Percentiles rank a stretch among this genome's conserved stretches.
Evolutionary conservation across 2,113 vertebrate species (phyloP).

Genomic region (Lepidothrix coronata): DNA sequence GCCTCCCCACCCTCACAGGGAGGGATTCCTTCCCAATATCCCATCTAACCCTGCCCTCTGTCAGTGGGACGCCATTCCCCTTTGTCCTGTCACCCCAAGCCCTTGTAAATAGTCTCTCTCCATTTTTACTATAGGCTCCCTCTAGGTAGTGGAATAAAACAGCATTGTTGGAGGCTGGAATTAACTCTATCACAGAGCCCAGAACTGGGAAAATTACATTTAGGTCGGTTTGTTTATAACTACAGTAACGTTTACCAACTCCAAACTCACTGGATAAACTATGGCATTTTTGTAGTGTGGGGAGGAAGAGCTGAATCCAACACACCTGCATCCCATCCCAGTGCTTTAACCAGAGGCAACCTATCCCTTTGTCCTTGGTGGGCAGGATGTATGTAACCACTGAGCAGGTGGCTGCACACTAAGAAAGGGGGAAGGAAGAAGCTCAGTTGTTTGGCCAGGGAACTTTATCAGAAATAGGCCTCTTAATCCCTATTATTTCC

Average conservation of each 20-base stretch:
- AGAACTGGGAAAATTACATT: not conserved
- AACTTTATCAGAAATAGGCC: not conserved
- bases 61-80: not conserved
- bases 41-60: not conserved
- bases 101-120: not conserved
- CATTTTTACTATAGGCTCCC: not conserved
- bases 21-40: not conserved
- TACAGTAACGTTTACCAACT: not conserved
- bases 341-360: not conserved
- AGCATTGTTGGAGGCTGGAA: not conserved
- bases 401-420: not conserved
- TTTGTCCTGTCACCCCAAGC: not conserved
- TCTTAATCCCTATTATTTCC: not conserved
- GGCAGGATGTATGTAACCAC: not conserved
- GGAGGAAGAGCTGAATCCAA: not conserved
- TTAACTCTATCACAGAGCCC: not conserved
- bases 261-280: not conserved
- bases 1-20: not conserved
- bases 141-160: not conserved
- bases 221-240: not conserved
- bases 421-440: not conserved
- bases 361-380: not conserved
- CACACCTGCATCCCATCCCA: not conserved
- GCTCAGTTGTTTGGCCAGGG: not conserved
- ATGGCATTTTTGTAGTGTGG: not conserved